phyloP scores from a whole-genome alignment of 2,113 vertebrate species.

The Lophius piscatorius region DNA sequence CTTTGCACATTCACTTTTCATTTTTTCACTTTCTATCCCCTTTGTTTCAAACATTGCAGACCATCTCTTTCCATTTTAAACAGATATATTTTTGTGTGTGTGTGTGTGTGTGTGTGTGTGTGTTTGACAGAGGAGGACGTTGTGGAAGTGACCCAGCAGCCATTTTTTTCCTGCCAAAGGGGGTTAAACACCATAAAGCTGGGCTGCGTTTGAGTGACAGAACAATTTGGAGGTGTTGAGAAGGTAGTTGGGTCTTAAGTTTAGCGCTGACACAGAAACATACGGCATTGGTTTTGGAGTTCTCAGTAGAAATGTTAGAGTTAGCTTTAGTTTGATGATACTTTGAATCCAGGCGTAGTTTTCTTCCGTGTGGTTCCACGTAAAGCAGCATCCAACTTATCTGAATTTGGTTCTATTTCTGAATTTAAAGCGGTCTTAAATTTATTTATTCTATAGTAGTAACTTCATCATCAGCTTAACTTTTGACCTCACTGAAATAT shows the following conservation, averaged over 20 bases:
- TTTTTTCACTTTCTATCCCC: too few relatives aligned
- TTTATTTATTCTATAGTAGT: too few relatives aligned
- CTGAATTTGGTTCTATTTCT: too few relatives aligned
- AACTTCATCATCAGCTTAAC: too few relatives aligned
- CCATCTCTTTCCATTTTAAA: too few relatives aligned
- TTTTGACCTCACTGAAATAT: too few relatives aligned
- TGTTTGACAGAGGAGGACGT: conserved; percentile 23
- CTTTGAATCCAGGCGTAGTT: too few relatives aligned
- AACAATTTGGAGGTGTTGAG: conserved; percentile 61
- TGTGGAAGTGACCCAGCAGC: conserved; percentile 45
- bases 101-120: conserved; percentile 4
- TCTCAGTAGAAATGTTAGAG: not conserved
- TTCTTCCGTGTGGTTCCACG: not conserved
- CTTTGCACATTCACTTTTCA: too few relatives aligned
- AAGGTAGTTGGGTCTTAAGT: not conserved
- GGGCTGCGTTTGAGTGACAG: conserved; percentile 65
- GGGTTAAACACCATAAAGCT: conserved; percentile 47
- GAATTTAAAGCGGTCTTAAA: too few relatives aligned
- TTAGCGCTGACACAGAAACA: conserved; percentile 12
- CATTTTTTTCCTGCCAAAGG: conserved; percentile 48
- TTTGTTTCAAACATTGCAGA: too few relatives aligned
- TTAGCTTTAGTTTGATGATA: not conserved
- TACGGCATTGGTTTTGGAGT: not conserved
- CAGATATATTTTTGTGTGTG: too few relatives aligned
- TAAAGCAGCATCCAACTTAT: too few relatives aligned